Conservation (phyloP, 2,113 vertebrate species). For the Amazona vittata region DNA sequence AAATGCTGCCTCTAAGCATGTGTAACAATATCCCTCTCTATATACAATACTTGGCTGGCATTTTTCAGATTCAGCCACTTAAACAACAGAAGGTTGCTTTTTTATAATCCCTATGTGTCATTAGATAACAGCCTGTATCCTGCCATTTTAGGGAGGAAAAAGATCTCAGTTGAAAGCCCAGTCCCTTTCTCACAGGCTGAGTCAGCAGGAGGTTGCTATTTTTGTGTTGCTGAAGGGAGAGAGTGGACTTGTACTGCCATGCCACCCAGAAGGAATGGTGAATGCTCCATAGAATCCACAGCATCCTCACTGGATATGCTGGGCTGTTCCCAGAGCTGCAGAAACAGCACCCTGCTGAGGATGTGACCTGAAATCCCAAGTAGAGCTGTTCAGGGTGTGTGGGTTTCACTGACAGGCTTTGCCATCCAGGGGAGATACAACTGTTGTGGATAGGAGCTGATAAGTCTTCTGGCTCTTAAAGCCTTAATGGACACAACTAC, state of each 20-base stretch:
- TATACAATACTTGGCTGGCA: conserved; percentile 8
- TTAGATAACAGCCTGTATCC: background rate
- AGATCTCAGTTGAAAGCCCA: background rate
- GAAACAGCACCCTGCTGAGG: background rate
- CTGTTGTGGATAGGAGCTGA: background rate
- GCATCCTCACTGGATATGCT: rapidly evolving
- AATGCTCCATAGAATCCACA: background rate
- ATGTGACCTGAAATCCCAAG: background rate
- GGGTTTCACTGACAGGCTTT: background rate
- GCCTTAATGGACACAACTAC: background rate
- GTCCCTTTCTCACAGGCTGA: background rate
- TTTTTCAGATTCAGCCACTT: background rate
- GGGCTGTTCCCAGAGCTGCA: background rate
- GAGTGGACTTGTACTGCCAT: background rate
- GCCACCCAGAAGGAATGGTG: background rate
- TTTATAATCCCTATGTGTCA: background rate
- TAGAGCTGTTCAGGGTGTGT: background rate
- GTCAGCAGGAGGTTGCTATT: background rate
- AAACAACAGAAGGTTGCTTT: background rate
- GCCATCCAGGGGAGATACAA: background rate
- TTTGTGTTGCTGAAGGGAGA: background rate
- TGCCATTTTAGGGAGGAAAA: background rate
- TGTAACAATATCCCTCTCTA: background rate
- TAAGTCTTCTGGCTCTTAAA: background rate
- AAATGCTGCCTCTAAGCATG: background rate